Base-by-base conservation (phyloP, 1,140 invertebrate genomes). In the Aphaenogaster ashmeadi region DNA sequence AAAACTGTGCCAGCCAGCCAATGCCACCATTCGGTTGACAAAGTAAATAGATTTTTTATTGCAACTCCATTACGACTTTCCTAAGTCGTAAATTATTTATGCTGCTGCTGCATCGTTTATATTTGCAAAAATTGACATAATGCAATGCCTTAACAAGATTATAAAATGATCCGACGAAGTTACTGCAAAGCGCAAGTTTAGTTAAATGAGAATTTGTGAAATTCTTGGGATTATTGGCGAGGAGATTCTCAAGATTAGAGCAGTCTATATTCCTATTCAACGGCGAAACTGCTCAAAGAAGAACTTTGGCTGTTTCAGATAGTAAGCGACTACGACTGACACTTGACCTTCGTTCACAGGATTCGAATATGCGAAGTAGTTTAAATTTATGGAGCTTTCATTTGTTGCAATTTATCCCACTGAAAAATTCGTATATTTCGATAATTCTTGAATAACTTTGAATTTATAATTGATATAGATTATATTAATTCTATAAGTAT, bases 131-230 rank as follows among this genome's bases (percentile, higher is more conserved):
- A 38, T n/a, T 50, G 50, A 41, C 52, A 60, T 50, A 38, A 60
- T 38, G 27, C 27, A 38, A 36, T 13, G 54, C 5, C 33, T 50
- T 74, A 84, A 84, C 69, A 60, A 60, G 80, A 74, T 83, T 60
- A 58, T 36, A 3, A 9, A 83, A 2, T 74, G 44, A 60, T 13
- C 13, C 18, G 38, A 6, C 41, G 13, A 58, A 47, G 18, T 83
- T 60, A 18, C 44, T 13, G 41, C 11, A 44, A 75, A 47, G 36
- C 41, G 44, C 44, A 56, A 84, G 62, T 84, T 75, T 50, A 56
- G 54, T 27, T 60, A 41, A 84, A 84, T 62, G 80, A 84, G 69
- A 84, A 84, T 74, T 84, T 33, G 80, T 21, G 69, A 75, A 74
- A 83, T 83, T 83, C 67, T 36, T 27, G 11, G 54, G 69, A 83